Evolutionary conservation across 2,113 vertebrate species (phyloP), one percentile per base, ranked within the genome.

Genomic region (Toxotes jaculatrix): DNA sequence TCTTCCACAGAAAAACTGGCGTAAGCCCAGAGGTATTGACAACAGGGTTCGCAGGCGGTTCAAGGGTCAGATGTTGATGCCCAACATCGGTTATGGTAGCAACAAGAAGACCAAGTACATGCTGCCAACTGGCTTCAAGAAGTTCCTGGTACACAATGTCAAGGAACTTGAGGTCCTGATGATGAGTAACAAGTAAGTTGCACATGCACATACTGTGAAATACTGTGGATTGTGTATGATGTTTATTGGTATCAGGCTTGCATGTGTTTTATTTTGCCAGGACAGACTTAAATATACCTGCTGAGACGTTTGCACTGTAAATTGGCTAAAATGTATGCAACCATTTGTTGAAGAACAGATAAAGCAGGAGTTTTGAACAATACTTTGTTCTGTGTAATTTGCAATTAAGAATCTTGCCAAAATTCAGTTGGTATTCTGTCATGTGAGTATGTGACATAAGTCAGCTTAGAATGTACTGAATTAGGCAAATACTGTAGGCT

Each of bases 51-150:
- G 98, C 82, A 95, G 98, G 87, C 95, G 97, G 68, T 99, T 99
- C 93, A 99, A 99, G 95, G 98, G 98, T 0, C 98, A 99, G 95
- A 97, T 99, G 93, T 81, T 99, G 94, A 99, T 99, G 98, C 98
- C 98, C 85, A 99, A 98, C 92, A 99, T 99, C 0, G 98, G 98
- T 92, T 99, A 99, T 0, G 98, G 98, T 86, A 99, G 97, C 93
- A 99, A 95, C 88, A 99, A 97, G 94, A 99, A 99, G 92, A 99
- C 98, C 0, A 99, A 99, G 93, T 97, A 97, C 93, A 98, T 99
- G 97, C 94, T 99, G 89, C 98, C 98, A 56, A 94, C 95, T 0
- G 98, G 98, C 32, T 99, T 99, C 96, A 96, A 95, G 66, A 99
- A 99, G 94, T 99, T 99, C 87, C 91, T 99, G 85, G 97, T 99